Evolutionary conservation across 1,140 invertebrate species (phyloP).

Genomic region (Myzus persicae): DNA sequence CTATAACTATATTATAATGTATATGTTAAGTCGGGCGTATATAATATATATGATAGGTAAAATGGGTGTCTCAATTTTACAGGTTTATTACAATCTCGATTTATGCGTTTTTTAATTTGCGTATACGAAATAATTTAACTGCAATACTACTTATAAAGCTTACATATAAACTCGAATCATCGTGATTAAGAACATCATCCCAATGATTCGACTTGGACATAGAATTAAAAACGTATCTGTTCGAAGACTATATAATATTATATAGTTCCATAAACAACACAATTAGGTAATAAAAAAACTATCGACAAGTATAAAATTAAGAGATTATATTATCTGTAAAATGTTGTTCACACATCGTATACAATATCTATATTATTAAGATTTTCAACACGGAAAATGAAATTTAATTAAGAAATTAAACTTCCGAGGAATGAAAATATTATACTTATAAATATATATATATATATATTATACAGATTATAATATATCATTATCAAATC

Average conservation of each 20-base stretch:
- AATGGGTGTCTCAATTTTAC: too few relatives aligned
- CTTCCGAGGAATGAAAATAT: neutral
- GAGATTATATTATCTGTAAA: neutral
- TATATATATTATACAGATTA: neutral
- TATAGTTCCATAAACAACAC: neutral
- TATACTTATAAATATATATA: neutral
- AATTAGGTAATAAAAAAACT: neutral
- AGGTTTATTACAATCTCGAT: too few relatives aligned
- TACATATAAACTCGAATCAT: neutral
- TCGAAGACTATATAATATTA: neutral
- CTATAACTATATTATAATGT: neutral
- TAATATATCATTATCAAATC: neutral
- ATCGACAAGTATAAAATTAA: neutral
- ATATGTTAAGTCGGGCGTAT: neutral
- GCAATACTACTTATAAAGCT: too few relatives aligned
- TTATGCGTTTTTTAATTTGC: neutral
- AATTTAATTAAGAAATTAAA: neutral
- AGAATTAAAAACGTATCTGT: neutral
- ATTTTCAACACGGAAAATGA: neutral
- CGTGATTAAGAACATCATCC: too few relatives aligned
- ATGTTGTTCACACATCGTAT: too few relatives aligned
- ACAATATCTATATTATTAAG: neutral
- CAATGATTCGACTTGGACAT: neutral
- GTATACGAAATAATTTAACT: neutral
- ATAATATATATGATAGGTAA: neutral